Evolutionary conservation across 2,113 vertebrate species (phyloP).

Genomic region (Zonotrichia leucophrys): DNA sequence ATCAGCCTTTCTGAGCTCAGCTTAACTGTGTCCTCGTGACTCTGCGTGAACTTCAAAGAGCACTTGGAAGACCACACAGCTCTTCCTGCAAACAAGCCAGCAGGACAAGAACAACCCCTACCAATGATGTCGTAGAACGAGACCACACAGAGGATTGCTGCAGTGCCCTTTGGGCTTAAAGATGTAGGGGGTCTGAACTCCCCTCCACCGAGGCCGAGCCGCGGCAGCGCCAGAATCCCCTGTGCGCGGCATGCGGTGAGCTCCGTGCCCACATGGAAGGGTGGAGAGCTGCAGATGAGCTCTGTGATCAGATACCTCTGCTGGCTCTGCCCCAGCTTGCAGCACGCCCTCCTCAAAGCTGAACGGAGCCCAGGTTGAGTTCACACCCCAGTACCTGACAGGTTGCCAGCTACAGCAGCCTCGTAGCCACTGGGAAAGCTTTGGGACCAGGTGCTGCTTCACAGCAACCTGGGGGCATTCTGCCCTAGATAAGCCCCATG

Average conservation of each 20-base stretch:
- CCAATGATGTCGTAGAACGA: not conserved
- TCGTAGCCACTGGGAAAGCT: not conserved
- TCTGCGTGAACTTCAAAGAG: constrained; percentile 39
- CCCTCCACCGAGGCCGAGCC: not conserved
- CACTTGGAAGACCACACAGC: constrained; percentile 28
- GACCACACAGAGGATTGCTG: constrained; percentile 40
- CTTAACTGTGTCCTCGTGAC: not conserved
- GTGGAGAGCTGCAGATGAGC: constrained; percentile 17
- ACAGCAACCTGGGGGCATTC: not conserved
- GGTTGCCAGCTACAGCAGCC: not conserved
- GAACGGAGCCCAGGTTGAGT: not conserved
- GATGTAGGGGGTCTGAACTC: constrained; percentile 53
- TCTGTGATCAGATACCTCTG: constrained; percentile 40
- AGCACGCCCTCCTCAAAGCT: constrained; percentile 6
- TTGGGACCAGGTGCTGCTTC: not conserved
- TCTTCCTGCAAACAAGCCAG: constrained; percentile 17
- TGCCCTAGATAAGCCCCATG: not conserved
- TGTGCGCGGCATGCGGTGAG: not conserved
- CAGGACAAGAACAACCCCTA: constrained; percentile 31
- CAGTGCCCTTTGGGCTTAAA: constrained; percentile 53
- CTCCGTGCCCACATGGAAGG: not conserved
- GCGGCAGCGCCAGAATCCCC: constrained; percentile 23
- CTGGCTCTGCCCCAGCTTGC: constrained; percentile 46
- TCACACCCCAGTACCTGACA: constrained; percentile 18
- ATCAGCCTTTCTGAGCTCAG: not conserved